Conservation (phyloP, 1,140 invertebrate genomes). For the Nixonia krombeini region DNA sequence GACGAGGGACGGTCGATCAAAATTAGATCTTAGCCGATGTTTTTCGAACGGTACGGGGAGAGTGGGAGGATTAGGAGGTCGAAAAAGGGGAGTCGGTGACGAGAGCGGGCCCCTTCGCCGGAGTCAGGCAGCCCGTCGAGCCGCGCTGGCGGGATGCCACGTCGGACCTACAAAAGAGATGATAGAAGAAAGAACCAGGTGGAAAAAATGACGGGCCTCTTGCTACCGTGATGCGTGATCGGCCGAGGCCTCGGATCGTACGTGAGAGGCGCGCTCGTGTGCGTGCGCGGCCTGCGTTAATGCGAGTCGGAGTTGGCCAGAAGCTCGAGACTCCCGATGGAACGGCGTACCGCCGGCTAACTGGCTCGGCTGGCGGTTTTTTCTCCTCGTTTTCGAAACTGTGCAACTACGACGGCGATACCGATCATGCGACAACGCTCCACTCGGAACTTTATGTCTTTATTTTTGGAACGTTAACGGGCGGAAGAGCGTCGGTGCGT, state of each 20-base stretch:
- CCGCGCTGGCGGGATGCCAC: constrained; percentile 6
- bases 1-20: constrained; percentile 34
- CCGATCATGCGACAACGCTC: no score
- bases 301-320: constrained; percentile 23
- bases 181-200: constrained; percentile 53
- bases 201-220: constrained; percentile 63
- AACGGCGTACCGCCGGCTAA: no score
- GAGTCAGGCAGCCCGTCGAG: not conserved
- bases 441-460: no score
- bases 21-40: constrained; percentile 45
- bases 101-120: not conserved
- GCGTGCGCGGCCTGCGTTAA: constrained; percentile 1
- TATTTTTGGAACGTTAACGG: no score
- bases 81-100: not conserved
- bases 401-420: no score
- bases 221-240: constrained; percentile 63
- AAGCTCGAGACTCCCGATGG: constrained; percentile 12
- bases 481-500: no score
- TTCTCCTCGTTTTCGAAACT: constrained; percentile 12
- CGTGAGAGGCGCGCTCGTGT: constrained; percentile 27
- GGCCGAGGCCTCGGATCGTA: constrained; percentile 26
- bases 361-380: constrained; percentile 12
- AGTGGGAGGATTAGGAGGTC: not conserved
- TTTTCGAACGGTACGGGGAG: constrained; percentile 19
- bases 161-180: constrained; percentile 11